These are phyloP conservation scores for Leptobrachium ailaonicum DNA, from an alignment of 2,113 vertebrate genomes.

Conservation along the genomic window DNA sequence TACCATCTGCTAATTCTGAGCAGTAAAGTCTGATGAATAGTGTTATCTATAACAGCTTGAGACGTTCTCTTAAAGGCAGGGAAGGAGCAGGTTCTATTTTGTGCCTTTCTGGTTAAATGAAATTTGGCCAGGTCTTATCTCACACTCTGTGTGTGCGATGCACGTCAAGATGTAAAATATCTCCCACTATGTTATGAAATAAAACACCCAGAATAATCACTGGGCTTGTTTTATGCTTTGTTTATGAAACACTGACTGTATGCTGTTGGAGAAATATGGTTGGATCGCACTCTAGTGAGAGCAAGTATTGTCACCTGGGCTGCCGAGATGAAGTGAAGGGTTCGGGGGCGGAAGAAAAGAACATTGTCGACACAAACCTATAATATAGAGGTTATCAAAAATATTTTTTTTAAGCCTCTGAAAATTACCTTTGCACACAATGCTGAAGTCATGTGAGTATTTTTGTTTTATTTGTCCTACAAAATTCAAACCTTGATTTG, in stretches of 20 bases:
- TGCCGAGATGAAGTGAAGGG: conserved; percentile 41
- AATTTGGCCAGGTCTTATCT: not conserved
- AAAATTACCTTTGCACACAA: not conserved
- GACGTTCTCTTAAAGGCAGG: too few species aligned
- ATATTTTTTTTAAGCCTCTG: not conserved
- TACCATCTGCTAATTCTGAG: too few species aligned
- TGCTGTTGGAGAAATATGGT: conserved; percentile 47
- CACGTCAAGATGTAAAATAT: not conserved
- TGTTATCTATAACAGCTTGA: too few species aligned
- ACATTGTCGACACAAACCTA: conserved; percentile 7
- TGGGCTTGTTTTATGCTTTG: conserved; percentile 55
- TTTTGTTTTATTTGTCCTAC: not conserved
- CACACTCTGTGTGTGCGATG: not conserved
- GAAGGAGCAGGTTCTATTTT: too few species aligned
- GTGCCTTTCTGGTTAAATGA: too few species aligned
- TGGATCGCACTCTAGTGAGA: conserved; percentile 51
- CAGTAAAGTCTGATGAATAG: too few species aligned
- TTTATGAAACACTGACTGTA: conserved; percentile 57
- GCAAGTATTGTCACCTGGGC: conserved; percentile 40
- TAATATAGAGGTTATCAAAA: conserved; percentile 27
- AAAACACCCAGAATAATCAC: conserved; percentile 58
- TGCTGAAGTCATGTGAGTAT: conserved; percentile 36
- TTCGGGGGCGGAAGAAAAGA: conserved; percentile 6
- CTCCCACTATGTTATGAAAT: conserved; percentile 50
- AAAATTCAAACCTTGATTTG: too few species aligned